Evolutionary conservation across 2,888 invertebrate species (phyloP).

Genomic region (Teleogryllus oceanicus): DNA sequence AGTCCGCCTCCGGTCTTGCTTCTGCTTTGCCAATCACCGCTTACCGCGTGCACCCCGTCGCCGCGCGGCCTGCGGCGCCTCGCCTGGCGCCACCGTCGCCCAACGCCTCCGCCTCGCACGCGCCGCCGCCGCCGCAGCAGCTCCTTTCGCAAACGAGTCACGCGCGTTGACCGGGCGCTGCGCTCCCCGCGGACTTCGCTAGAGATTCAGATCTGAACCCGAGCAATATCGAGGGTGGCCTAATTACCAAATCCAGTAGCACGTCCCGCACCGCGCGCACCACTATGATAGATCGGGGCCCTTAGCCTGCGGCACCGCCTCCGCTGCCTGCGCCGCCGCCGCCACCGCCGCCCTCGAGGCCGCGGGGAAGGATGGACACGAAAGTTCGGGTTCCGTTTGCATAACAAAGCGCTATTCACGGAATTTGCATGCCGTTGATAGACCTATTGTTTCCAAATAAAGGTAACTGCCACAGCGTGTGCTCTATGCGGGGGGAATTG

Average conservation of each 20-base stretch:
- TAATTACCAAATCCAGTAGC: slow-evolving; percentile 9
- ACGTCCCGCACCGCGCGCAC: neutral
- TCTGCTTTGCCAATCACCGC: no score
- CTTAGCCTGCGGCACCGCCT: neutral
- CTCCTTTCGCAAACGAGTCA: slow-evolving; percentile 18
- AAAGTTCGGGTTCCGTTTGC: slow-evolving; percentile 9
- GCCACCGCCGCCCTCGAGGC: neutral
- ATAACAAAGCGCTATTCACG: slow-evolving; percentile 9
- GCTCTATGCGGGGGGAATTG: neutral
- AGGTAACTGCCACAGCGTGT: slow-evolving; percentile 18
- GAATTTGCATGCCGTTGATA: slow-evolving; percentile 7
- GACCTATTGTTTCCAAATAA: slow-evolving; percentile 18
- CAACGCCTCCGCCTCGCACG: neutral
- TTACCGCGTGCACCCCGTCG: neutral
- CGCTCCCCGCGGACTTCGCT: neutral
- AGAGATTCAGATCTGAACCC: slow-evolving; percentile 18
- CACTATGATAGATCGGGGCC: neutral
- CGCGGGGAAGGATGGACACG: neutral
- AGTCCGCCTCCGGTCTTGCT: no score
- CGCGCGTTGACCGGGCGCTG: neutral
- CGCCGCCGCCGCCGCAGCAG: neutral
- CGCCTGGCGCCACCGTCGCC: no score
- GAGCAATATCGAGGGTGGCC: neutral
- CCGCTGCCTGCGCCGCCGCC: neutral
- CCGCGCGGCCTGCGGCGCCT: neutral